Percentiles rank a stretch among this genome's conserved stretches.
These are phyloP conservation scores for Notodonta ziczac DNA, from an alignment of 2,888 invertebrate genomes.

Conservation along the genomic window DNA sequence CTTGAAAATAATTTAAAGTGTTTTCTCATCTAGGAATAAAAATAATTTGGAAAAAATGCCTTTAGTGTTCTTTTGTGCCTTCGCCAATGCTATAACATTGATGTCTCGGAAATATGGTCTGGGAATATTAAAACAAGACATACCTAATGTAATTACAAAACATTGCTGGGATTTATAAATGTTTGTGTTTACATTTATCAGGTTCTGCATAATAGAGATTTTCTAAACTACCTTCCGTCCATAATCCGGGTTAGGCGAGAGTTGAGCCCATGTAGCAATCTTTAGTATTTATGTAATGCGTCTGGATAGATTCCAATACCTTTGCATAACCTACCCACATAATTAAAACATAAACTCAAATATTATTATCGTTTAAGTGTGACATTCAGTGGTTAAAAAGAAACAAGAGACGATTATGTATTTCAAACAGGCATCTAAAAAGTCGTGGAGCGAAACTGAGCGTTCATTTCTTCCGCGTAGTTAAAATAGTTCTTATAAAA, in stretches of 20 bases:
- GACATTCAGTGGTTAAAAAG: neutral
- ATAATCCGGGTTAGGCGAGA: neutral
- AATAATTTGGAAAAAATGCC: no score
- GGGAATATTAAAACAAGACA: no score
- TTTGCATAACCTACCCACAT: neutral
- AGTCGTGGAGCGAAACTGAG: neutral
- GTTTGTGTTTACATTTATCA: no score
- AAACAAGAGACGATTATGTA: neutral
- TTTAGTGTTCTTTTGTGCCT: no score
- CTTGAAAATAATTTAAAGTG: no score
- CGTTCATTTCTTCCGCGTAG: neutral
- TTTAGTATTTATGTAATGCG: neutral
- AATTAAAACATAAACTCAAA: neutral
- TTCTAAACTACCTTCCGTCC: no score
- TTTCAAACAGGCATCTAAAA: neutral
- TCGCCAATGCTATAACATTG: no score
- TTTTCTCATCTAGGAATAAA: no score
- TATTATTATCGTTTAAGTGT: neutral
- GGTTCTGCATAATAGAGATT: no score
- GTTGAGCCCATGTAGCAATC: neutral
- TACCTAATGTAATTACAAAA: no score
- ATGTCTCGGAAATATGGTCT: no score
- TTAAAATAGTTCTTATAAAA: constrained; percentile 5
- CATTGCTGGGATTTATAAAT: no score
- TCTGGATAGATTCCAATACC: neutral